Percentiles rank a stretch among this genome's conserved stretches.
These are phyloP conservation scores for Nomia melanderi DNA, from an alignment of 1,140 invertebrate genomes.

Conservation along the genomic window DNA sequence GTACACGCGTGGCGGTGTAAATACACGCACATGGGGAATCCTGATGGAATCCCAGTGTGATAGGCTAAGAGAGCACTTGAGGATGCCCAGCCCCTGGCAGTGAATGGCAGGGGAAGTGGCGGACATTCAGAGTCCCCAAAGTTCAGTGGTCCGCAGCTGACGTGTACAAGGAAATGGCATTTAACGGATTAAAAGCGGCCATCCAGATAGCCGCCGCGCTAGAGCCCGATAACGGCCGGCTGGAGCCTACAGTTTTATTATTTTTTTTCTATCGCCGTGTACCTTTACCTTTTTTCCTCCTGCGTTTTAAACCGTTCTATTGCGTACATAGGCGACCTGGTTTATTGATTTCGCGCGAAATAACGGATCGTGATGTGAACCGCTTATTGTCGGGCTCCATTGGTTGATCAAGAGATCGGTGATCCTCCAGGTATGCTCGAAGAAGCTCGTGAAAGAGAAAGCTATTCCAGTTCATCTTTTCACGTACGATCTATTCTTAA, in stretches of 20 bases:
- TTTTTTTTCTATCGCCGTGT: slow-evolving; percentile 13
- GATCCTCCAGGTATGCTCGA: not conserved
- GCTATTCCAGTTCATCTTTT: too few species aligned
- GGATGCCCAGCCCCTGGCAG: slow-evolving; percentile 28
- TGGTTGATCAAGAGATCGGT: not conserved
- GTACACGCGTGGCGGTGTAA: slow-evolving; percentile 20
- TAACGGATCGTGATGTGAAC: not conserved
- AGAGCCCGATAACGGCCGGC: slow-evolving; percentile 42
- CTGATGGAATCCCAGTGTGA: slow-evolving; percentile 51
- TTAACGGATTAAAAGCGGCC: slow-evolving; percentile 66
- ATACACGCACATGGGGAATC: slow-evolving; percentile 29
- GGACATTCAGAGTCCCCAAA: slow-evolving; percentile 58
- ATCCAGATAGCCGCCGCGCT: slow-evolving; percentile 45
- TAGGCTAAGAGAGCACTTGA: slow-evolving; percentile 57
- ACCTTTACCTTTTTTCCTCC: slow-evolving; percentile 6
- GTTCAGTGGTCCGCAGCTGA: slow-evolving; percentile 65
- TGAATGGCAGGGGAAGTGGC: slow-evolving; percentile 50
- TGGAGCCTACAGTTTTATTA: slow-evolving; percentile 16
- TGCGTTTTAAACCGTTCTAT: too few species aligned
- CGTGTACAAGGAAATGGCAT: slow-evolving; percentile 70
- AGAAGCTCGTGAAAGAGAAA: not conserved
- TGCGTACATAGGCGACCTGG: not conserved
- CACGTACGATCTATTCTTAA: too few species aligned
- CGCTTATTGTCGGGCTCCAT: not conserved
- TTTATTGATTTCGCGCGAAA: slow-evolving; percentile 41